phyloP scores from a whole-genome alignment of 2,113 vertebrate species.

The Gallinago undulata region DNA sequence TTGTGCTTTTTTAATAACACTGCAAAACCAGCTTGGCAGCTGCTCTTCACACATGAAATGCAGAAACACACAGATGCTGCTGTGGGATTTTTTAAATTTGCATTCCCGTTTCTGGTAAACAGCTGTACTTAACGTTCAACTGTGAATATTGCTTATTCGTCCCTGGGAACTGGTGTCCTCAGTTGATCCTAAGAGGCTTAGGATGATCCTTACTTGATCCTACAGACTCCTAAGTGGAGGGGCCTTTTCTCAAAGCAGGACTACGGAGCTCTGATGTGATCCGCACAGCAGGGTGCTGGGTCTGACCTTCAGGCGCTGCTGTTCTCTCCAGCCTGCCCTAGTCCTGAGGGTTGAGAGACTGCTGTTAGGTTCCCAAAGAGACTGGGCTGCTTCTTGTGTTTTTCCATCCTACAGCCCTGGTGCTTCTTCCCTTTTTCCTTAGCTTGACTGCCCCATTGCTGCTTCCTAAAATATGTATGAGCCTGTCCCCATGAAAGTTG shows the following conservation, averaged over 20 bases:
- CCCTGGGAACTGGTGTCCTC: background rate
- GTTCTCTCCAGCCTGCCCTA: background rate
- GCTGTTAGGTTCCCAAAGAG: background rate
- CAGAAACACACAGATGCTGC: background rate
- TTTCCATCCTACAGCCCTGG: background rate
- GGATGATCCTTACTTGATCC: too few relatives aligned
- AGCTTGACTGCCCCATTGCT: background rate
- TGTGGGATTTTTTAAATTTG: background rate
- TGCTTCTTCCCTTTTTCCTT: background rate
- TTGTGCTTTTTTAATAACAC: background rate
- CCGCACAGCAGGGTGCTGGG: accelerated
- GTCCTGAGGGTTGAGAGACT: background rate
- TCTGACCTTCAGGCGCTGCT: background rate
- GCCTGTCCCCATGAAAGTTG: background rate
- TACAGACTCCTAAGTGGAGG: background rate
- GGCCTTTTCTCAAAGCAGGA: background rate
- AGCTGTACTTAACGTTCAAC: background rate
- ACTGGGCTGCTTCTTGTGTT: background rate
- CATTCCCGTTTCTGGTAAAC: background rate
- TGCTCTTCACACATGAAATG: background rate
- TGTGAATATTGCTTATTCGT: background rate
- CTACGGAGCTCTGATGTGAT: background rate
- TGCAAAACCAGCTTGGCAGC: background rate
- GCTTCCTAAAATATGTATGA: background rate
- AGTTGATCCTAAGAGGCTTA: background rate